Evolutionary conservation across 2,888 invertebrate genomes (phyloP), one percentile per base, ranked within the genome.

Genomic region (Perdita meconis): DNA sequence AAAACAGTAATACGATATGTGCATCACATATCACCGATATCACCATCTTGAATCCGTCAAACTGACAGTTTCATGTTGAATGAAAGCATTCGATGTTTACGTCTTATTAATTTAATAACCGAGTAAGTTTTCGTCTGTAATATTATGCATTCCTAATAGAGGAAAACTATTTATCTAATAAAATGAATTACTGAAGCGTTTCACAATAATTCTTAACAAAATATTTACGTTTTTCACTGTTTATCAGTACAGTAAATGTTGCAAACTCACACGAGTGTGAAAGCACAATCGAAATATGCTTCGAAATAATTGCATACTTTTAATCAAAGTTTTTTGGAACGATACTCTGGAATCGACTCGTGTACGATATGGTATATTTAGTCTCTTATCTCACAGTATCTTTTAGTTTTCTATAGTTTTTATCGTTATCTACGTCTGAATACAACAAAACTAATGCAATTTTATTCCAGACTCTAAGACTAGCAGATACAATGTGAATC

Each of bases 321-420:
- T 44, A 34, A 50, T 38, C 13, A 5, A 16, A 59, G 19, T 30
- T 6, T 30, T 22, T 19, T 10, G 1, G 51, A 64, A 42, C 24
- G 0, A 3, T 40, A 63, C 6, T 12, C n/a, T 16, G 16, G 16
- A 40, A 36, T 24, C 19, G 8, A 34, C 16, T 1, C 51, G 36
- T 4, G 6, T 2, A 1, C 26, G 42, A 51, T 71, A 38, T 12
- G 19, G 24, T 72, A 71, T 71, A n/a, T 59, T 71, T 6, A 1
- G 13, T 8, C 36, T 12, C 10, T 13, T 38, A 16, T 42, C 34
- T 44, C 13, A 30, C 22, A 30, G 5, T 24, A 36, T 0, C 4
- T 6, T 38, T 16, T 10, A 6, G 19, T 50, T 12, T 12, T n/a
- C 12, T 12, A 30, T 6, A 30, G 30, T 30, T 30, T 30, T 30